Percentiles rank a stretch among this genome's conserved stretches.
phyloP scores from a whole-genome alignment of 2,797 vertebrate genomes.

The Neomorphus geoffroyi region DNA sequence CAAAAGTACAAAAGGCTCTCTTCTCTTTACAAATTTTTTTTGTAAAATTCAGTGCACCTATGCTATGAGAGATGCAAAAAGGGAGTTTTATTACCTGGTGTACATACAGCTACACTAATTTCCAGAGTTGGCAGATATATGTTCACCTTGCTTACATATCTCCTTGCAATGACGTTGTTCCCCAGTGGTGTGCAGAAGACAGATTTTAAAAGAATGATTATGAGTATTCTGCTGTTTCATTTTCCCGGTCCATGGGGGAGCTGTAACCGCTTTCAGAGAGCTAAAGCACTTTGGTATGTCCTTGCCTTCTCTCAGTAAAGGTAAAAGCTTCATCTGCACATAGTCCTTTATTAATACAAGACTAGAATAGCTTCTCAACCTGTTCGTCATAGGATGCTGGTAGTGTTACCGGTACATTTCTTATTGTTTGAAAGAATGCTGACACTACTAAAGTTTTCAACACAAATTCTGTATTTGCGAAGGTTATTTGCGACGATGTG shows the following conservation, averaged over 20 bases:
- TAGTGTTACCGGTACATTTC: background rate
- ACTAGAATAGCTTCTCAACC: background rate
- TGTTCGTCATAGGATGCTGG: background rate
- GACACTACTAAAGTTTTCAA: background rate
- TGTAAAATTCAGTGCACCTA: background rate
- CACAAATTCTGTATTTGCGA: too few species aligned
- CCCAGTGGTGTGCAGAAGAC: background rate
- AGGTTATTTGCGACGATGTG: background rate
- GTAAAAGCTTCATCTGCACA: background rate
- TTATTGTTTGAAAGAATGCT: background rate
- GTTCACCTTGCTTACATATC: background rate
- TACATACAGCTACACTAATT: background rate
- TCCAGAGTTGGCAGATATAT: background rate
- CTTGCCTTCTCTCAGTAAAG: background rate
- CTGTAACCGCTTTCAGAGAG: background rate
- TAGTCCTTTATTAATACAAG: background rate
- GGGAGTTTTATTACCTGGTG: background rate
- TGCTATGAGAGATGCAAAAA: background rate
- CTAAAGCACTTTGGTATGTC: background rate
- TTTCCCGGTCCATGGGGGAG: background rate
- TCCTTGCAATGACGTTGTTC: background rate
- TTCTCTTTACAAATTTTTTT: background rate
- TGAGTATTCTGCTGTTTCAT: background rate
- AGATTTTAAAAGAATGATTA: background rate
- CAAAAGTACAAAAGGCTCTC: fast-evolving